These are phyloP conservation scores for Pachyseris speciosa DNA, from an alignment of 64 coral and sea anemone genomes.

Conservation along the genomic window DNA sequence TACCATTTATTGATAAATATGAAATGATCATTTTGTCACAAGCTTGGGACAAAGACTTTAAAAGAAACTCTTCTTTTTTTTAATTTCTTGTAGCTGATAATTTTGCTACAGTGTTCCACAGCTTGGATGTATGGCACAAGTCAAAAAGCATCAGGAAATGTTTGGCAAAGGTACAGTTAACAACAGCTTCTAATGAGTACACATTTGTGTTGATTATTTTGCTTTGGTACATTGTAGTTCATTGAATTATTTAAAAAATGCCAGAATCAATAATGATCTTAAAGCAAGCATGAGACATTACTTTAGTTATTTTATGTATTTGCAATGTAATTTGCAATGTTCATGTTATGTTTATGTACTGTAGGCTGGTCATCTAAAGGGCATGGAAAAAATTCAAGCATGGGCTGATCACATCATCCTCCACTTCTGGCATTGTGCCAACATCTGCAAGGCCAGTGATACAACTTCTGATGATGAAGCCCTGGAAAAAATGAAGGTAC, in stretches of 20 bases:
- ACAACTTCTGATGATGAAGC: not conserved
- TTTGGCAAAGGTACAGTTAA: not conserved
- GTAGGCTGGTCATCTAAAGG: not conserved
- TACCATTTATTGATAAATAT: too few relatives aligned
- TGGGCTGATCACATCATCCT: not conserved
- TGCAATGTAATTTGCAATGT: too few relatives aligned
- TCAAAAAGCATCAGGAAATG: not conserved
- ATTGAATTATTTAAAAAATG: not conserved
- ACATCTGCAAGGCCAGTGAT: not conserved
- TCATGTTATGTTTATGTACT: not conserved
- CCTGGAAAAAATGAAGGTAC: not conserved
- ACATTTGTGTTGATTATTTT: too few relatives aligned
- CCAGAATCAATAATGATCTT: not conserved
- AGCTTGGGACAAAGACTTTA: too few relatives aligned
- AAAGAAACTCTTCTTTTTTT: too few relatives aligned
- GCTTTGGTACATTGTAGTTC: not conserved
- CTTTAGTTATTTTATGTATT: too few relatives aligned
- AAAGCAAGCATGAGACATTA: too few relatives aligned
- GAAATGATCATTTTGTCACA: too few relatives aligned
- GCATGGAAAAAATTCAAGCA: not conserved
- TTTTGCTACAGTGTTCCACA: not conserved
- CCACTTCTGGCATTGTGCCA: constrained; percentile 10
- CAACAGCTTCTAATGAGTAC: too few relatives aligned
- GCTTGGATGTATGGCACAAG: not conserved
- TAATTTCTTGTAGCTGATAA: not conserved